Conservation (phyloP, 2,888 invertebrate species). For the Temnothorax rugatulus region DNA sequence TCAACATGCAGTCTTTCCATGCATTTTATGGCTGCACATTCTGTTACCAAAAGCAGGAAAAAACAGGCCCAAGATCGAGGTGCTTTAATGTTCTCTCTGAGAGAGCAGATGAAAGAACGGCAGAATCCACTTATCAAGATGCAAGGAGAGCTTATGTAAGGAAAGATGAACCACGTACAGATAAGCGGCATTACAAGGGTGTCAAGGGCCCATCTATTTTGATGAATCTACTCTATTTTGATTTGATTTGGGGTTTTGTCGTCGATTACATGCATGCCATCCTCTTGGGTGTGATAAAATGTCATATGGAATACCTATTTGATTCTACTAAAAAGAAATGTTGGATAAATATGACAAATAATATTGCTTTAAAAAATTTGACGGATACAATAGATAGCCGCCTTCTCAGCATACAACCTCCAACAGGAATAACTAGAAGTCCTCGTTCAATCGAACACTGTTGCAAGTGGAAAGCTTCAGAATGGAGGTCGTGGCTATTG, state of each 20-base stretch:
- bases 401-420: slow-evolving; percentile 39
- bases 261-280: slow-evolving; percentile 43
- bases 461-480: slow-evolving; percentile 39
- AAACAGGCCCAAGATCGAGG: slow-evolving; percentile 23
- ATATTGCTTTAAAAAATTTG: slow-evolving; percentile 31
- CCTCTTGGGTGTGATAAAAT: slow-evolving; percentile 36
- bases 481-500: slow-evolving; percentile 42
- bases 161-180: slow-evolving; percentile 1
- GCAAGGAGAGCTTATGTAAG: slow-evolving; percentile 33
- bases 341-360: slow-evolving; percentile 32
- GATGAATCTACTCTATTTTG: slow-evolving; percentile 33
- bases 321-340: slow-evolving; percentile 43
- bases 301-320: slow-evolving; percentile 39
- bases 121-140: slow-evolving; percentile 39
- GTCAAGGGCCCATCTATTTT: slow-evolving; percentile 41
- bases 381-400: slow-evolving; percentile 34
- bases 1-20: slow-evolving; percentile 49
- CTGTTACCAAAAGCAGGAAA: slow-evolving; percentile 37
- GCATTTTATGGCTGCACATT: slow-evolving; percentile 47
- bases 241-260: slow-evolving; percentile 48
- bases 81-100: slow-evolving; percentile 35
- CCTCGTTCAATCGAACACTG: slow-evolving; percentile 39
- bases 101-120: slow-evolving; percentile 17
- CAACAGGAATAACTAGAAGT: slow-evolving; percentile 37
- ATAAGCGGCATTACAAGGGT: slow-evolving; percentile 34